Conservation (phyloP, 2,888 invertebrate genomes). For the Chymomyza procnemis region DNA sequence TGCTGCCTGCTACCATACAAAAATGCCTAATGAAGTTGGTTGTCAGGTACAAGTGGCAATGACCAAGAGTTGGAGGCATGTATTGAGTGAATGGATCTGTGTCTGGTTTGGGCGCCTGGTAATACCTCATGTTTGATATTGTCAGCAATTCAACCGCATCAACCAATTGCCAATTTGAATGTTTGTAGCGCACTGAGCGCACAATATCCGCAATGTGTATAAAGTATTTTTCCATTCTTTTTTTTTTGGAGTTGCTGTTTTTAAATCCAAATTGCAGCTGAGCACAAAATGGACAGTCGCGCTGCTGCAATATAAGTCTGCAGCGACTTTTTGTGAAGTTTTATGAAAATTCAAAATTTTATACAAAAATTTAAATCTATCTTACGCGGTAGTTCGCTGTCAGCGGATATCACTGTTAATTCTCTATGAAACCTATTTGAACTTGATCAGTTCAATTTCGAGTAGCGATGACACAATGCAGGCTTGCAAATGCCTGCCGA, state of each 20-base stretch:
- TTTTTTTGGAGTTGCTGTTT: constrained; percentile 42
- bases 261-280: constrained; percentile 52
- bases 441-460: too few relatives aligned
- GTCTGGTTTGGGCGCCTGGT: not conserved
- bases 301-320: not conserved
- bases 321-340: too few relatives aligned
- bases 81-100: not conserved
- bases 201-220: constrained; percentile 23
- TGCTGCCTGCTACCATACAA: not conserved
- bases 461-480: too few relatives aligned
- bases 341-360: too few relatives aligned
- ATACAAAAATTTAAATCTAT: too few relatives aligned
- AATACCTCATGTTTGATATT: constrained; percentile 37
- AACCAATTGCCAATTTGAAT: constrained; percentile 65
- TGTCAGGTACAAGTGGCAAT: constrained; percentile 27
- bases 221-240: not conserved
- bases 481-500: too few relatives aligned
- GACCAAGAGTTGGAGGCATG: not conserved
- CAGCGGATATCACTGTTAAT: too few relatives aligned
- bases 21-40: constrained; percentile 37
- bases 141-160: constrained; percentile 66
- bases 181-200: not conserved
- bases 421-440: too few relatives aligned
- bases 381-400: too few relatives aligned
- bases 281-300: not conserved